A percentile compares a stretch with the other conserved stretches of the same genome.
Evolutionary conservation across 1,140 invertebrate species (phyloP).

Genomic region (Pseudomyrmex cubaensis): DNA sequence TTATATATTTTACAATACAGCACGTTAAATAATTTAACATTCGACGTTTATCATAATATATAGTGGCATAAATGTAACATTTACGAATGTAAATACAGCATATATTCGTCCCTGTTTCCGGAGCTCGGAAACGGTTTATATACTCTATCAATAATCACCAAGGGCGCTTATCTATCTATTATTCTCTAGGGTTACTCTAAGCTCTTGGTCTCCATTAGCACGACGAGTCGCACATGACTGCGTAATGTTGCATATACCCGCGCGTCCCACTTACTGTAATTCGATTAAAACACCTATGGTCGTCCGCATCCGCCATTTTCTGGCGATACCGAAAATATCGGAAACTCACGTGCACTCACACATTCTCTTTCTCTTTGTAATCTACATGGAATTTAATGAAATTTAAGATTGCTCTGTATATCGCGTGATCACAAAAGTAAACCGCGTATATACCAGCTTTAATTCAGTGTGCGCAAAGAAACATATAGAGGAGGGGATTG

Average conservation of each 20-base stretch:
- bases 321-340: constrained; percentile 14
- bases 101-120: background rate
- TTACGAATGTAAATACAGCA: background rate
- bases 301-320: constrained; percentile 62
- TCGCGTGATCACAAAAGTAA: constrained; percentile 11
- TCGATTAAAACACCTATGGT: constrained; percentile 71
- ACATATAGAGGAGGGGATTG: too few species aligned
- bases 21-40: too few species aligned
- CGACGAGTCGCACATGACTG: constrained; percentile 65
- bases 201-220: constrained; percentile 73
- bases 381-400: constrained; percentile 74
- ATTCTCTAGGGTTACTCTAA: constrained; percentile 63
- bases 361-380: background rate
- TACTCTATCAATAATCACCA: constrained; percentile 43
- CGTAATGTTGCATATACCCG: constrained; percentile 50
- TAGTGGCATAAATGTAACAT: background rate
- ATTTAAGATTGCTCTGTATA: constrained; percentile 75
- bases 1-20: too few species aligned
- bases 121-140: background rate
- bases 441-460: background rate
- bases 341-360: background rate
- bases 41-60: too few species aligned
- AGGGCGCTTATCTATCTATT: constrained; percentile 30
- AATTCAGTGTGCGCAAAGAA: background rate
- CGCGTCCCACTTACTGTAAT: constrained; percentile 73